Evolutionary conservation across 53 echinoderm and acorn worm genomes (phyloP), one percentile per base, ranked within the genome.

Genomic region (Glandiceps talaboti): DNA sequence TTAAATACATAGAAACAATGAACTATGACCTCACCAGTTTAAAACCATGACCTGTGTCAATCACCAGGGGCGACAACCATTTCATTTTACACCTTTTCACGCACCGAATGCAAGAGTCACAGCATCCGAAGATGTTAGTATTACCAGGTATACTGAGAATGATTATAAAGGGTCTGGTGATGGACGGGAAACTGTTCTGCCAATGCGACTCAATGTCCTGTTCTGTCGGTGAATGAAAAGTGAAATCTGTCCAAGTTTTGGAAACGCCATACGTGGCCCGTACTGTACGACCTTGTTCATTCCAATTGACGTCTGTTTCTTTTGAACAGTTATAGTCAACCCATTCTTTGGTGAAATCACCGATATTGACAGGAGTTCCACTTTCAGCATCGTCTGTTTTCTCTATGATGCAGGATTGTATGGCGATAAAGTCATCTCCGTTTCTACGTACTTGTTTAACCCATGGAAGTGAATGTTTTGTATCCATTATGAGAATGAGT

Each of bases 321-420:
- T 76, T 88, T 0, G 90, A 80, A 84, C 91, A 91, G 77, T 97
- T 97, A 82, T 84, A 97, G 76, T 86, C 91, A 28, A 93, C 97
- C 97, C 97, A 97, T 76, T 93, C 93, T 20, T 83, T 85, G 14
- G 97, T 97, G 87, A 97, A 97, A 77, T 97, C 97, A 0, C 97
- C 97, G 20, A 93, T 85, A 27, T 82, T 84, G 1, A 77, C 81
- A 25, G 77, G 75, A 25, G 87, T 87, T 14, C 87, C 90, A 28
- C 89, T 91, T 64, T 97, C 97, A 0, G 93, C 91, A 80, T 97
- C 97, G 14, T 86, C 89, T 10, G 92, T 90, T 75, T 93, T 93
- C 1, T 81, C 82, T 14, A 93, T 33, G 81, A 85, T 74, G 74
- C 88, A 90, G 29, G 89, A 79, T 83, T 97, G 97, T 73, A 97